Conservation (phyloP, 2,797 vertebrate genomes). For the Mycteria americana region DNA sequence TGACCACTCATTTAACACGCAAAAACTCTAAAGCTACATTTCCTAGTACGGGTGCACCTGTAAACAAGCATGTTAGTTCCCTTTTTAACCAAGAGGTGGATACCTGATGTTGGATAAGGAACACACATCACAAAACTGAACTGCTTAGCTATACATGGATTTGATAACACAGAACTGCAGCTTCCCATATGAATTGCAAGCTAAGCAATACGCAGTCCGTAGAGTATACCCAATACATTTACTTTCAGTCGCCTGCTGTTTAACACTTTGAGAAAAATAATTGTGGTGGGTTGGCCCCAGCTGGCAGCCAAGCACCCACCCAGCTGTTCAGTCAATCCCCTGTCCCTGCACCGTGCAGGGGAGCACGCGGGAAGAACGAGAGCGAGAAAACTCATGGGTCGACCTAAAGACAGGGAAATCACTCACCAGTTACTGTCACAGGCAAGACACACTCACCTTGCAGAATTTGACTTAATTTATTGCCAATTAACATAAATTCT, state of each 20-base stretch:
- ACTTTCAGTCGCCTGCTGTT: fast-evolving
- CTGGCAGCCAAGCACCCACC: background rate
- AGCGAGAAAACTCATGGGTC: background rate
- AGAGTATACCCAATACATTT: background rate
- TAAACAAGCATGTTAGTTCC: background rate
- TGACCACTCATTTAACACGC: background rate
- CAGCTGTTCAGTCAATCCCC: background rate
- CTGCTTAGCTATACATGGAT: background rate
- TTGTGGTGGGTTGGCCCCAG: background rate
- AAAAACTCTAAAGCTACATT: background rate
- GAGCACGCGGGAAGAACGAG: background rate
- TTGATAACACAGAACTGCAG: background rate
- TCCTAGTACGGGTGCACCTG: background rate
- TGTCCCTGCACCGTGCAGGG: fast-evolving
- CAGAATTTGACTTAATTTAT: background rate
- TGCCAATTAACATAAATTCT: background rate
- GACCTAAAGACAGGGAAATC: background rate
- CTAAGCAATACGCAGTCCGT: background rate
- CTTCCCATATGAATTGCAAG: background rate
- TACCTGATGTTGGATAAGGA: background rate
- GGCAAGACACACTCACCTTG: background rate
- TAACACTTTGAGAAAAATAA: background rate
- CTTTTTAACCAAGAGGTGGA: background rate
- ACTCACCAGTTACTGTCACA: background rate
- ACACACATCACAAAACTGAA: background rate